Evolutionary conservation across 1,140 invertebrate species (phyloP).

Genomic region (Nephotettix cincticeps): DNA sequence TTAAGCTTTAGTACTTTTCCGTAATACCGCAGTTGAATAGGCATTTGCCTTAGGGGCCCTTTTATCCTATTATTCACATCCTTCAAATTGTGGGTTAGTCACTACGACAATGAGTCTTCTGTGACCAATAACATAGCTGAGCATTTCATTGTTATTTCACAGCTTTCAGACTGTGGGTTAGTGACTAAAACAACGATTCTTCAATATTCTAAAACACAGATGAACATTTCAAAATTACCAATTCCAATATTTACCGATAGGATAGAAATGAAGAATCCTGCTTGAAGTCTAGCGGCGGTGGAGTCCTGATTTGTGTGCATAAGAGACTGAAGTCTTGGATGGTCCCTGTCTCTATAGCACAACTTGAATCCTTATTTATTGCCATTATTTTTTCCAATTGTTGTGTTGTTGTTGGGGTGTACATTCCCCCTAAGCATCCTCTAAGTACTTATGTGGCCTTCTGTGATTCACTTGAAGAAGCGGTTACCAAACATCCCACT

Average conservation of each 20-base stretch:
- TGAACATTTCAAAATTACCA: background rate
- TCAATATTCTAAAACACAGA: too few relatives aligned
- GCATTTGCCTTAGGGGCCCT: too few relatives aligned
- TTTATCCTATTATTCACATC: too few relatives aligned
- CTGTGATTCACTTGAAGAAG: background rate
- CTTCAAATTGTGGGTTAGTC: too few relatives aligned
- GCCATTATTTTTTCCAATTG: background rate
- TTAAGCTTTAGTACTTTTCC: too few relatives aligned
- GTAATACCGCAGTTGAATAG: too few relatives aligned
- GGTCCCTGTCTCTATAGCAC: background rate
- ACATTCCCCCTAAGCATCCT: background rate
- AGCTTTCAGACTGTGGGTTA: too few relatives aligned
- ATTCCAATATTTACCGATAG: background rate
- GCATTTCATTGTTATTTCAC: too few relatives aligned
- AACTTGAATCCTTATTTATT: background rate
- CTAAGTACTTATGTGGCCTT: background rate
- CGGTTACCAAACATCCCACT: background rate
- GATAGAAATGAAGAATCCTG: background rate
- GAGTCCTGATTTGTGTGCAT: background rate
- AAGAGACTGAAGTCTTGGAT: background rate
- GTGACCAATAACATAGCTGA: too few relatives aligned
- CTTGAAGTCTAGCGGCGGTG: background rate
- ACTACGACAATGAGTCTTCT: too few relatives aligned
- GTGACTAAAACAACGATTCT: too few relatives aligned
- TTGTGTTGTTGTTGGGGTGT: background rate